Evolutionary conservation across 2,113 vertebrate genomes (phyloP).

Genomic region (Pelobates fuscus): DNA sequence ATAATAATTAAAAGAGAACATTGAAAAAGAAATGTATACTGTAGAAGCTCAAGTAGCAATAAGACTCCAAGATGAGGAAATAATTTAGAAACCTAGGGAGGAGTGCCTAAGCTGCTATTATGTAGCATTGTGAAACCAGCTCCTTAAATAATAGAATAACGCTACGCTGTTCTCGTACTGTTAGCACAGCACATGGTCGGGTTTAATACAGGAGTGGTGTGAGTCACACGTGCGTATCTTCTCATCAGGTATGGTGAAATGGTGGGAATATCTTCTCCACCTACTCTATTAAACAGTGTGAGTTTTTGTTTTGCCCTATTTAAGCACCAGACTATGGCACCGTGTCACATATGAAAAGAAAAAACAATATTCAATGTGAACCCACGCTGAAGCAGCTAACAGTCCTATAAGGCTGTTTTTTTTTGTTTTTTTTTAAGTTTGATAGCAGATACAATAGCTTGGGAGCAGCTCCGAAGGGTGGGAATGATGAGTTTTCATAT

Average conservation of each 20-base stretch:
- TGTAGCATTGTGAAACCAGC: constrained; percentile 55
- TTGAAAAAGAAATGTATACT: constrained; percentile 48
- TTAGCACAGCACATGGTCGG: constrained; percentile 55
- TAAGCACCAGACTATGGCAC: constrained; percentile 47
- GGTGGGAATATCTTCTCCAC: constrained; percentile 49
- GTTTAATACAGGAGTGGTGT: constrained; percentile 57
- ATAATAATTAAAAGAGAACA: constrained; percentile 48
- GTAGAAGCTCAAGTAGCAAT: constrained; percentile 41
- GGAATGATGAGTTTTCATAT: neutral
- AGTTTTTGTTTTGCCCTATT: constrained; percentile 51
- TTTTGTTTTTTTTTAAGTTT: constrained; percentile 28
- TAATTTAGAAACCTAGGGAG: constrained; percentile 22
- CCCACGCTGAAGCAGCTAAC: constrained; percentile 37
- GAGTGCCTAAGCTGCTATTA: constrained; percentile 16
- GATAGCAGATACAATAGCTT: constrained; percentile 35
- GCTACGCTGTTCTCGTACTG: constrained; percentile 58
- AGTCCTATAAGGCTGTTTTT: constrained; percentile 29
- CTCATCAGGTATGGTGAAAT: constrained; percentile 49
- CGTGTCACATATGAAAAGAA: constrained; percentile 40
- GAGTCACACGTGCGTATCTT: constrained; percentile 52
- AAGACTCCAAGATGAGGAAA: constrained; percentile 48
- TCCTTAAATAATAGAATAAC: constrained; percentile 58
- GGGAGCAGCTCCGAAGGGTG: constrained; percentile 26
- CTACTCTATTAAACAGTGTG: constrained; percentile 51
- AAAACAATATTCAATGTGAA: constrained; percentile 45